Conservation (phyloP, 2,888 invertebrate species). For the Drosophila pseudotalamancana region DNA sequence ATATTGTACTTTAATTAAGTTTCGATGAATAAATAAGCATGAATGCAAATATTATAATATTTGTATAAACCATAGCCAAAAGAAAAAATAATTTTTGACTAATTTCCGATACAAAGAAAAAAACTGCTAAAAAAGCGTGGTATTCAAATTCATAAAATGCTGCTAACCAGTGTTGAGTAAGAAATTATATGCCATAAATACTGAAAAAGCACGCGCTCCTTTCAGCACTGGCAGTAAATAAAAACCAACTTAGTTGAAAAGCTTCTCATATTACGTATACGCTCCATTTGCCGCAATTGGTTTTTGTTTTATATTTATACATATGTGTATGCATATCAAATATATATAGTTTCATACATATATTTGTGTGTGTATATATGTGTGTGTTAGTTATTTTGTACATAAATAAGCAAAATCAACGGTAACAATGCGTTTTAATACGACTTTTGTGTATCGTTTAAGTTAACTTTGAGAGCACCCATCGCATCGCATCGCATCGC, state of each 20-base stretch:
- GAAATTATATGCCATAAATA: not conserved
- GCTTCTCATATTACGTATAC: constrained; percentile 54
- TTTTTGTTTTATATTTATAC: constrained; percentile 38
- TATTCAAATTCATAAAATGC: not conserved
- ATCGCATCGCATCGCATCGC: constrained; percentile 20
- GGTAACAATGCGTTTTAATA: constrained; percentile 75
- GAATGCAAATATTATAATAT: too few relatives aligned
- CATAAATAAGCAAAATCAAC: constrained; percentile 70
- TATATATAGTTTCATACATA: constrained; percentile 20
- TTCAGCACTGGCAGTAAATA: constrained; percentile 1
- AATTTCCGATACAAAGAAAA: too few relatives aligned
- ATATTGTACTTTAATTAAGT: too few relatives aligned
- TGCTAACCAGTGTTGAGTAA: not conserved
- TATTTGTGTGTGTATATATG: constrained; percentile 5
- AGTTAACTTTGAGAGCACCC: constrained; percentile 54
- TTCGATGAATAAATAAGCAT: too few relatives aligned
- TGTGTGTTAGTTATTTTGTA: constrained; percentile 45
- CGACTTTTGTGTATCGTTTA: constrained; percentile 76
- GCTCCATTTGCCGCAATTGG: constrained; percentile 50
- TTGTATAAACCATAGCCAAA: too few relatives aligned
- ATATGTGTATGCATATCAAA: constrained; percentile 10
- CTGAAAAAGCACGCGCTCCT: not conserved
- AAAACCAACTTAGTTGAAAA: not conserved
- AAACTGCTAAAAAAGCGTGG: too few relatives aligned
- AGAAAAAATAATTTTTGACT: too few relatives aligned